phyloP scores from a whole-genome alignment of 2,888 invertebrate genomes.

The Agrilus cyanescens region DNA sequence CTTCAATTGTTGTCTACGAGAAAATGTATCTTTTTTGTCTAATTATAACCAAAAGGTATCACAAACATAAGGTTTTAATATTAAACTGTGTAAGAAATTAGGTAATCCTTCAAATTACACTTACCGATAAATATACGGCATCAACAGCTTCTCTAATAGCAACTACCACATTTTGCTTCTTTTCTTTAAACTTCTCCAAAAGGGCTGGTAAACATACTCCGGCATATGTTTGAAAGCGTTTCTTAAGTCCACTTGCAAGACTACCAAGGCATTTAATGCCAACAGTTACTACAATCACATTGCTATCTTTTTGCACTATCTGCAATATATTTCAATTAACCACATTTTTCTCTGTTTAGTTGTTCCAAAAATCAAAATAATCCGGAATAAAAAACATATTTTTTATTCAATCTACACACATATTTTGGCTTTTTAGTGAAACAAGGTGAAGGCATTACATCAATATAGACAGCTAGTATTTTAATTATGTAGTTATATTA shows the following conservation, averaged over 20 bases:
- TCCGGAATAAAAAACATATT: neutral
- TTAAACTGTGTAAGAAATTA: neutral
- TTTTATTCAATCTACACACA: neutral
- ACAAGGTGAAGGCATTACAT: no score
- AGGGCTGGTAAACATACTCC: conserved; percentile 61
- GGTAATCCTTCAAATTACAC: conserved; percentile 28
- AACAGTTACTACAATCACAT: conserved; percentile 82
- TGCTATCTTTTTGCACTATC: conserved; percentile 88
- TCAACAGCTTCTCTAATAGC: conserved; percentile 85
- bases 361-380: conserved; percentile 1
- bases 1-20: conserved; percentile 65
- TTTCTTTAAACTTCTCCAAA: conserved; percentile 95
- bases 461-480: neutral
- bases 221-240: conserved; percentile 78
- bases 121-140: conserved; percentile 69
- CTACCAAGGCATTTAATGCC: conserved; percentile 74
- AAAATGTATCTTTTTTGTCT: conserved; percentile 4
- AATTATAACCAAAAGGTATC: conserved; percentile 3
- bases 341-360: neutral
- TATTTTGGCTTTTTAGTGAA: no score
- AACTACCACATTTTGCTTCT: conserved; percentile 80
- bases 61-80: conserved; percentile 4
- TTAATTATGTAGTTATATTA: neutral
- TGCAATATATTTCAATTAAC: conserved; percentile 29
- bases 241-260: conserved; percentile 76